Evolutionary conservation across 1,140 invertebrate species (phyloP), one percentile per base, ranked within the genome.

Genomic region (Zaprionus ornatus): DNA sequence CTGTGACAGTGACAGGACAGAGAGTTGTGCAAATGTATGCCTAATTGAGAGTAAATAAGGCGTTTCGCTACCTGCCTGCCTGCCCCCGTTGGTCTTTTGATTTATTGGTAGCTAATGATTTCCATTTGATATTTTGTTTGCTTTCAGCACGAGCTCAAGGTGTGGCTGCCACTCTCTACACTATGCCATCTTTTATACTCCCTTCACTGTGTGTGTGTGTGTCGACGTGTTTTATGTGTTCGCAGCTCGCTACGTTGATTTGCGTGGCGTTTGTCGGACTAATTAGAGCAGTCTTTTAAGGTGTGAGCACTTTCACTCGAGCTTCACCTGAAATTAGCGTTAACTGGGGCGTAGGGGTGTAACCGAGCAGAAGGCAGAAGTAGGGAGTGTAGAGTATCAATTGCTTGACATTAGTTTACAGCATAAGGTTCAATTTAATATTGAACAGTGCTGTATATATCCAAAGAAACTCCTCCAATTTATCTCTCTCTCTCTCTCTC

Each of bases 1-100:
- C 29, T 52, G 37, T 48, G 27, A 15, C 54, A 56, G 54, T 42
- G 64, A 55, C 56, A 55, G 66, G 10, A 54, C 60, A 64, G 71
- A 64, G 71, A 57, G 68, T 75, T 40, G 25, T 59, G 73, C 74
- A 87, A 87, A 87, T 86, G 77, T 70, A 60, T 13, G 72, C 50
- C 61, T 82, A 87, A 87, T 87, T 87, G 84, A 78, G 84, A 73
- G 84, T 74, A 88, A 82, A 87, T 83, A 87, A 63, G 70, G 29
- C 67, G 74, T 73, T 73, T 72, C n/a, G 2, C 37, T 40, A 1
- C 15, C n/a, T 73, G 66, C 67, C 62, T 55, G 66, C 69, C 29
- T 40, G 67, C 73, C 35, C 37, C 23, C 45, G 62, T 60, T 64
- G 72, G 66, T 45, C 45, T 63, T 88, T 87, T 87, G 84, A 88